Base-by-base conservation (phyloP, 2,888 invertebrate species). In the Kuschelorhynchus macadamiae region DNA sequence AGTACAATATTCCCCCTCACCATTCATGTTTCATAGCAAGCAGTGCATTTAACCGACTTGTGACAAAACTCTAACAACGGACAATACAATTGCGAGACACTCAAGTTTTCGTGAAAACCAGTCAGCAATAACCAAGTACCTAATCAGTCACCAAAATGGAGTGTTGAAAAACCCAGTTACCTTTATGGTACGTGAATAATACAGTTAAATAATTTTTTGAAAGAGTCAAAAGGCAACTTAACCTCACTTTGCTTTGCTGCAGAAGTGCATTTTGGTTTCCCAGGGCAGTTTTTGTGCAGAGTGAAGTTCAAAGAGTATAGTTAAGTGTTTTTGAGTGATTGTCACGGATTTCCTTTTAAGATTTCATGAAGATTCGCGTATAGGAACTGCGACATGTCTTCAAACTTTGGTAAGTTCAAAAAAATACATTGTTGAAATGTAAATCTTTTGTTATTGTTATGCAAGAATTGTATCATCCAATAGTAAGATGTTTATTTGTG, bases 41-140 rank as follows among this genome's bases (percentile, higher is more conserved):
- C 20, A 32, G 33, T 65, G 52, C 46, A 52, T 59, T 57, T 65
- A 65, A 59, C 65, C 42, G 59, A 65, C 49, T 65, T 59, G 65
- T 33, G 65, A 50, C 36, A 42, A 36, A 65, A 50, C 32, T 33
- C 18, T 39, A 59, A 65, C 42, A 42, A 32, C 33, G 44, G 44
- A 53, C 50, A 18, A 52, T 39, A 65, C 50, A 50, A 64, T 64
- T 57, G 32, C 49, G 42, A 52, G 56, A 56, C 18, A 39, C 56
- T 64, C 56, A 57, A 57, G 39, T 56, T 50, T 64, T 41, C 36
- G 47, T 47, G 14, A 39, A 14, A 52, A 52, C 17, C 33, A n/a
- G 14, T 52, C 25, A 61, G 33, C 18, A 61, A 30, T 20, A 41
- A 47, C 17, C 41, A n/a, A 42, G 41, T 44, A 33, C 42, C 41